Percentiles rank a stretch among this genome's conserved stretches.
phyloP scores from a whole-genome alignment of 2,888 invertebrate species.

The Loripinus fragilis region DNA sequence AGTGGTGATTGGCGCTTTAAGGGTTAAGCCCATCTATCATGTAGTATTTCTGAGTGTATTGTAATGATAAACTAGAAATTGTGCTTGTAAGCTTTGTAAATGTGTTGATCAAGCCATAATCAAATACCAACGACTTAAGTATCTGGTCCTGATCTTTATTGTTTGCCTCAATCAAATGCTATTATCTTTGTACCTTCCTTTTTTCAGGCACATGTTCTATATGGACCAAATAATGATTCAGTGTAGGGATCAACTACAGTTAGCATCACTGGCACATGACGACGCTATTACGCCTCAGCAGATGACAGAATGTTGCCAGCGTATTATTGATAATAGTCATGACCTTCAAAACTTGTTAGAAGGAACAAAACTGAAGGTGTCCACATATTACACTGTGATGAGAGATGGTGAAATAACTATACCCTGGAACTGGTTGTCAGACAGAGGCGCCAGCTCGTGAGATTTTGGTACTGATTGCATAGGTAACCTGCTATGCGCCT shows the following conservation, averaged over 20 bases:
- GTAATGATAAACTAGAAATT: too few species aligned
- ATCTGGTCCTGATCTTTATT: too few species aligned
- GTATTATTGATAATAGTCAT: slow-evolving; percentile 86
- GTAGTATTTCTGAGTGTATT: too few species aligned
- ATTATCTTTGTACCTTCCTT: not conserved
- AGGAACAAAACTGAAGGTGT: slow-evolving; percentile 90
- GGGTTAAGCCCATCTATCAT: too few species aligned
- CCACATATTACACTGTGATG: slow-evolving; percentile 95
- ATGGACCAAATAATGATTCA: slow-evolving; percentile 89
- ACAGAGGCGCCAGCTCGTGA: not conserved
- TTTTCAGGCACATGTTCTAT: slow-evolving; percentile 84
- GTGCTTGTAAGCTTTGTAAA: too few species aligned
- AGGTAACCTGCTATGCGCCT: too few species aligned
- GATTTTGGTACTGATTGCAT: too few species aligned
- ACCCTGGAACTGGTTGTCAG: slow-evolving; percentile 92
- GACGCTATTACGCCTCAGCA: slow-evolving; percentile 94
- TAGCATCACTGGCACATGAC: slow-evolving; percentile 92
- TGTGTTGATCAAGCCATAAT: too few species aligned
- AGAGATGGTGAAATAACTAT: slow-evolving; percentile 95
- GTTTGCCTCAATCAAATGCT: too few species aligned
- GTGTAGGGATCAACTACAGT: slow-evolving; percentile 87
- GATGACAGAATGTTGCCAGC: slow-evolving; percentile 93
- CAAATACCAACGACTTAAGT: too few species aligned
- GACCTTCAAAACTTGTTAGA: slow-evolving; percentile 85
- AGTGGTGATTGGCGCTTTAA: too few species aligned